phyloP scores from a whole-genome alignment of 1,140 invertebrate genomes.

The Leptinotarsa defecta region DNA sequence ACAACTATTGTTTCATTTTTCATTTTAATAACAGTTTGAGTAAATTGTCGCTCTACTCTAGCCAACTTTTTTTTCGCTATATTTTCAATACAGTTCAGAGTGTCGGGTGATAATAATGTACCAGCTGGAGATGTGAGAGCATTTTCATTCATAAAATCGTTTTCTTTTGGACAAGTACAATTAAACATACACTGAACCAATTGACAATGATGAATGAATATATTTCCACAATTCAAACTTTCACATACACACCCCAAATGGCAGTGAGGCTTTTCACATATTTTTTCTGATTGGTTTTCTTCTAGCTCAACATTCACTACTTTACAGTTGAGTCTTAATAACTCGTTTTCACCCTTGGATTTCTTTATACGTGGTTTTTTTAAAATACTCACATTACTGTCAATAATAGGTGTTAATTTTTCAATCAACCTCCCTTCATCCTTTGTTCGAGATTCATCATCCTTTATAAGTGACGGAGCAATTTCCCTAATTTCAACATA shows the following conservation, averaged over 20 bases:
- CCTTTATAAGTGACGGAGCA: slow-evolving; percentile 46
- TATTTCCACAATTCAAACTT: slow-evolving; percentile 49
- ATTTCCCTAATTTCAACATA: slow-evolving; percentile 53
- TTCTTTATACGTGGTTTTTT: slow-evolving; percentile 36
- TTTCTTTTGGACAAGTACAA: slow-evolving; percentile 53
- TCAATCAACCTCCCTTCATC: slow-evolving; percentile 23
- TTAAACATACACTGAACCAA: slow-evolving; percentile 57
- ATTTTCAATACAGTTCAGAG: slow-evolving; percentile 53
- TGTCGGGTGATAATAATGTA: slow-evolving; percentile 43
- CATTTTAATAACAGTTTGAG: slow-evolving; percentile 56
- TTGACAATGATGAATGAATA: slow-evolving; percentile 55
- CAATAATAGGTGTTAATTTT: slow-evolving; percentile 19
- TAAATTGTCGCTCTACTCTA: slow-evolving; percentile 56
- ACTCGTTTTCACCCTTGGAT: slow-evolving; percentile 49
- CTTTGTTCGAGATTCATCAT: slow-evolving; percentile 42
- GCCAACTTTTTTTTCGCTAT: slow-evolving; percentile 55
- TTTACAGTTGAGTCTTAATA: slow-evolving; percentile 55
- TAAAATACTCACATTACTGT: slow-evolving; percentile 27
- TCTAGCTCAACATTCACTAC: slow-evolving; percentile 53
- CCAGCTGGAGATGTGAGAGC: slow-evolving; percentile 31
- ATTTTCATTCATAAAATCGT: slow-evolving; percentile 22
- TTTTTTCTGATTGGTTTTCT: slow-evolving; percentile 35
- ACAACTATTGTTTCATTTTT: slow-evolving; percentile 56
- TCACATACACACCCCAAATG: slow-evolving; percentile 58
- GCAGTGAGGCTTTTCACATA: slow-evolving; percentile 55